Conservation (phyloP, 2,113 vertebrate genomes). For the Ursus arctos region DNA sequence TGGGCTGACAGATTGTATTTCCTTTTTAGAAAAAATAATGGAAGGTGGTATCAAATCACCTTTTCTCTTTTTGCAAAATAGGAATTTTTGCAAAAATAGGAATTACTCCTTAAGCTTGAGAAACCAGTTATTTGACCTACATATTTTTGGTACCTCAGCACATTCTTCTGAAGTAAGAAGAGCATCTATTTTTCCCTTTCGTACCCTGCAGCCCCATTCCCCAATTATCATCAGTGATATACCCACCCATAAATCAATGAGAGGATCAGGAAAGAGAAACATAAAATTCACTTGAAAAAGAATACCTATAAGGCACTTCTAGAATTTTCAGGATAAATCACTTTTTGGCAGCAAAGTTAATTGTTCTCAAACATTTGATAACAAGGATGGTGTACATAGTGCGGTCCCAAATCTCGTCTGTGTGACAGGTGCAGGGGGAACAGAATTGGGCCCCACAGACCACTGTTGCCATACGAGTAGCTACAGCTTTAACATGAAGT, state of each 20-base stretch:
- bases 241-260: not conserved
- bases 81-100: conserved; percentile 23
- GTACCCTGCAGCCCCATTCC: not conserved
- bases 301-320: not conserved
- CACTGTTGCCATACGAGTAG: not conserved
- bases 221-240: not conserved
- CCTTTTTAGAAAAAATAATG: not conserved
- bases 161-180: not conserved
- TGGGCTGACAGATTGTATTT: not conserved
- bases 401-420: not conserved
- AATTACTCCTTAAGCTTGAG: conserved; percentile 35
- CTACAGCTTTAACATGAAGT: not conserved
- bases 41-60: not conserved
- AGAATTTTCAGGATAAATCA: not conserved
- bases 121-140: not conserved
- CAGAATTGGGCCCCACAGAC: not conserved
- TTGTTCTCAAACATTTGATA: conserved; percentile 45
- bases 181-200: not conserved
- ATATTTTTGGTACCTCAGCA: not conserved
- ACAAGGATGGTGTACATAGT: not conserved
- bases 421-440: not conserved
- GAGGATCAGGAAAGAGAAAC: not conserved
- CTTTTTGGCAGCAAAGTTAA: not conserved
- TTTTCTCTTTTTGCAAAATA: too few species aligned
- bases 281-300: conserved; percentile 42